These are phyloP conservation scores for Ceyx margarethae DNA, from an alignment of 2,113 vertebrate genomes.

Conservation along the genomic window DNA sequence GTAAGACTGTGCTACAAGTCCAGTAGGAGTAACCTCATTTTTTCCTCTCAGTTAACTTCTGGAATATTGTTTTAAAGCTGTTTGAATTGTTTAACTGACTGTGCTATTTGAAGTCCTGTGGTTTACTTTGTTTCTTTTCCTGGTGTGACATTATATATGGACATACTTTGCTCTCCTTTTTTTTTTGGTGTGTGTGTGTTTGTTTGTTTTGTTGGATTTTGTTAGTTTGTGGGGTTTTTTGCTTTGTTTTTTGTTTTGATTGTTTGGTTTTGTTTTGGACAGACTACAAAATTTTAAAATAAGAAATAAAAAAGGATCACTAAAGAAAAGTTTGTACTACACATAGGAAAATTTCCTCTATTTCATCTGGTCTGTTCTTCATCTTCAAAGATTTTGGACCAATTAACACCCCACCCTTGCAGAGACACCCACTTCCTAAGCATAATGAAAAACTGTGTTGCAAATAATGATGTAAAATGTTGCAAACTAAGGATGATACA, in stretches of 20 bases:
- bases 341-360: background rate
- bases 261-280: background rate
- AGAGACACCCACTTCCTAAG: background rate
- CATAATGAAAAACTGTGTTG: background rate
- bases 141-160: background rate
- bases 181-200: too few species aligned
- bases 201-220: too few species aligned
- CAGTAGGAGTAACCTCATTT: background rate
- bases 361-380: background rate
- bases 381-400: background rate
- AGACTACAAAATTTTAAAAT: background rate
- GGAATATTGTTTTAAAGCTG: background rate
- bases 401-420: background rate
- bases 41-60: background rate
- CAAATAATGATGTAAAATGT: background rate
- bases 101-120: background rate
- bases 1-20: background rate
- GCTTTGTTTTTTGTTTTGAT: too few species aligned
- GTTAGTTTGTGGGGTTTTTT: too few species aligned
- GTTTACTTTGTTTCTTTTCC: background rate
- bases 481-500: background rate
- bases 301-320: background rate
- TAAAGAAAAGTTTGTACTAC: background rate
- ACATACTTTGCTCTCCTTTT: background rate
- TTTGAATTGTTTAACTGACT: background rate